A percentile compares a stretch with the other conserved stretches of the same genome.
These are phyloP conservation scores for Lordiphosa collinella DNA, from an alignment of 1,140 invertebrate species.

Conservation along the genomic window DNA sequence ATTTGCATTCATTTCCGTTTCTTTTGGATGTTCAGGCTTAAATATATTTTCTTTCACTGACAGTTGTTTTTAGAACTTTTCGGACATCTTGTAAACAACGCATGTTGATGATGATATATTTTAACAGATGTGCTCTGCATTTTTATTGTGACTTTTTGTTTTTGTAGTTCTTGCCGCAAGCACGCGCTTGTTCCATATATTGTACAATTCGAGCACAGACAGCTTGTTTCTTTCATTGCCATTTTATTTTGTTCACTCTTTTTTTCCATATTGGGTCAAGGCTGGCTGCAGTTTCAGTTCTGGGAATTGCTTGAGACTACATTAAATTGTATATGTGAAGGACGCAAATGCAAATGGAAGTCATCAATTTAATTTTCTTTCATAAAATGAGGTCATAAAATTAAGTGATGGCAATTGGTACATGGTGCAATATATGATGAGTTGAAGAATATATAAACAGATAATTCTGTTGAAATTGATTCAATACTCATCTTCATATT, in stretches of 20 bases:
- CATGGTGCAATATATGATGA: background rate
- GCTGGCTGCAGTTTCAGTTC: constrained; percentile 8
- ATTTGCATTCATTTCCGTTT: constrained; percentile 29
- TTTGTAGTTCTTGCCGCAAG: constrained; percentile 14
- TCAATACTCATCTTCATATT: no score
- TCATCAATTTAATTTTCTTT: constrained; percentile 3
- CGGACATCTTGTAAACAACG: constrained; percentile 47
- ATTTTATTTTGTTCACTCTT: constrained; percentile 1
- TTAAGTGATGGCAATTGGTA: background rate
- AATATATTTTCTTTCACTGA: constrained; percentile 23
- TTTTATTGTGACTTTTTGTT: constrained; percentile 27
- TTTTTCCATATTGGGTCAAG: constrained; percentile 45
- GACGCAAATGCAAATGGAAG: background rate
- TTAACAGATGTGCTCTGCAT: constrained; percentile 59
- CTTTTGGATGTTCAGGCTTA: constrained; percentile 20
- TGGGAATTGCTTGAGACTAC: no score
- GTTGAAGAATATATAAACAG: background rate
- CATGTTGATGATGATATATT: constrained; percentile 60
- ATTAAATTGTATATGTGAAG: no score
- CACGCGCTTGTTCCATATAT: constrained; percentile 28
- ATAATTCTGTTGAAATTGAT: no score
- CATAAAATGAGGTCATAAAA: background rate
- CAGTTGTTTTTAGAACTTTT: constrained; percentile 68
- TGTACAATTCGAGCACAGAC: constrained; percentile 3
- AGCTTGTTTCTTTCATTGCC: background rate